phyloP scores from a whole-genome alignment of 2,888 invertebrate species.

The Oxyscelio sp. region DNA sequence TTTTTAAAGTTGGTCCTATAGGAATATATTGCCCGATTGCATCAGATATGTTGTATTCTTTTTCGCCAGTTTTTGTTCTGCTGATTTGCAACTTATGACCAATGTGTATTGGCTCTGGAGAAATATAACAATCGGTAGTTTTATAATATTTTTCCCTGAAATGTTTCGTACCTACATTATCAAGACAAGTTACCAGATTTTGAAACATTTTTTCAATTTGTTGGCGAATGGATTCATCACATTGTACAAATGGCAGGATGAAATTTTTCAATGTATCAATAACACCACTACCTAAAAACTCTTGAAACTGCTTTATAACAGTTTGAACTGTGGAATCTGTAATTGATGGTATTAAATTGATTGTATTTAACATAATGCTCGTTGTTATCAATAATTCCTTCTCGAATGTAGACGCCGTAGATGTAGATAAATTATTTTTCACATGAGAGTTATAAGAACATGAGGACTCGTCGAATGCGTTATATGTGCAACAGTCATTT shows the following conservation, averaged over 20 bases:
- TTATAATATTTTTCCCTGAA: constrained; percentile 4
- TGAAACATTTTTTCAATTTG: constrained; percentile 8
- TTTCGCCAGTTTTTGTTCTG: background rate
- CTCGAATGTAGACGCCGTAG: background rate
- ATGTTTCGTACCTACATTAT: background rate
- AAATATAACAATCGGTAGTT: background rate
- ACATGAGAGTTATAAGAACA: too few relatives aligned
- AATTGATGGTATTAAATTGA: background rate
- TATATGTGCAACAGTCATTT: background rate
- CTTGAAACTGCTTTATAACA: background rate
- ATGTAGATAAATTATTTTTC: too few relatives aligned
- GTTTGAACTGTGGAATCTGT: background rate
- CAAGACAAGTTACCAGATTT: background rate
- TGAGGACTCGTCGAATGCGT: too few relatives aligned
- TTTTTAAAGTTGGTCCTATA: background rate
- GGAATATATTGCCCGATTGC: constrained; percentile 25
- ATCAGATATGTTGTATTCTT: background rate
- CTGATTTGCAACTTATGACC: background rate
- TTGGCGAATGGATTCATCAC: background rate
- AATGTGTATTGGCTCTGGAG: constrained; percentile 1
- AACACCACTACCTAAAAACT: background rate
- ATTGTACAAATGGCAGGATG: background rate
- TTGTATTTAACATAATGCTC: background rate
- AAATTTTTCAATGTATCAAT: background rate
- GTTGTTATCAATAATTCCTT: background rate